Percentiles rank a stretch among this genome's conserved stretches.
phyloP scores from a whole-genome alignment of 1,140 invertebrate species.

The Drosophila bipectinata region DNA sequence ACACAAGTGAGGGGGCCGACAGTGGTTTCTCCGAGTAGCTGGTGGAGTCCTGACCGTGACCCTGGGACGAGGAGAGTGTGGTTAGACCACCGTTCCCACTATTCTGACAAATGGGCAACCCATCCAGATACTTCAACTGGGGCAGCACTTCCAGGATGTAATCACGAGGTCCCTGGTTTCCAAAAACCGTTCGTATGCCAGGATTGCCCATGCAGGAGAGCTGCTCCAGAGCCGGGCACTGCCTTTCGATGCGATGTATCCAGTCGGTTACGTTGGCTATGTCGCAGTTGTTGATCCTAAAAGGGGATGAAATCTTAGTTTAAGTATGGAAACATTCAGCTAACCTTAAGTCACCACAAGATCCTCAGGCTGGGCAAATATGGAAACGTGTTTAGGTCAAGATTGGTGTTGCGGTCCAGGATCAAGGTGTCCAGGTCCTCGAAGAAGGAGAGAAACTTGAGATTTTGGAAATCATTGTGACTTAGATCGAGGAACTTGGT shows the following conservation, averaged over 20 bases:
- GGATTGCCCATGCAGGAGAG: constrained; percentile 80
- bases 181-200: constrained; percentile 57
- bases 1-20: constrained; percentile 47
- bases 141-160: constrained; percentile 67
- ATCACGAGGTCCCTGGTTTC: constrained; percentile 38
- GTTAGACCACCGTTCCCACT: constrained; percentile 10
- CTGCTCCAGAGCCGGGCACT: constrained; percentile 73
- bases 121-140: constrained; percentile 66
- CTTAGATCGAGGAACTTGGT: constrained; percentile 79
- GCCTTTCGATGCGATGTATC: constrained; percentile 71
- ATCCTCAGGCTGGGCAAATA: constrained; percentile 73
- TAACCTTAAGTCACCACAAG: constrained; percentile 52
- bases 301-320: neutral
- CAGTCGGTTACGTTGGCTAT: constrained; percentile 74
- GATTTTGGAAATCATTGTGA: constrained; percentile 73
- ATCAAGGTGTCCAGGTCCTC: constrained; percentile 76
- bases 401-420: constrained; percentile 67
- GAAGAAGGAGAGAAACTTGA: constrained; percentile 78
- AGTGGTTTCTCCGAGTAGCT: constrained; percentile 61
- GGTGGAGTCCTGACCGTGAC: constrained; percentile 54
- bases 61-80: constrained; percentile 46
- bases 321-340: too few species aligned
- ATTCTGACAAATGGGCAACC: constrained; percentile 26
- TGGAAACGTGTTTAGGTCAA: constrained; percentile 73
- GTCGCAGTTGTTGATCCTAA: constrained; percentile 80